Evolutionary conservation across 2,113 vertebrate genomes (phyloP).

Genomic region (Nothocercus nigrocapillus): DNA sequence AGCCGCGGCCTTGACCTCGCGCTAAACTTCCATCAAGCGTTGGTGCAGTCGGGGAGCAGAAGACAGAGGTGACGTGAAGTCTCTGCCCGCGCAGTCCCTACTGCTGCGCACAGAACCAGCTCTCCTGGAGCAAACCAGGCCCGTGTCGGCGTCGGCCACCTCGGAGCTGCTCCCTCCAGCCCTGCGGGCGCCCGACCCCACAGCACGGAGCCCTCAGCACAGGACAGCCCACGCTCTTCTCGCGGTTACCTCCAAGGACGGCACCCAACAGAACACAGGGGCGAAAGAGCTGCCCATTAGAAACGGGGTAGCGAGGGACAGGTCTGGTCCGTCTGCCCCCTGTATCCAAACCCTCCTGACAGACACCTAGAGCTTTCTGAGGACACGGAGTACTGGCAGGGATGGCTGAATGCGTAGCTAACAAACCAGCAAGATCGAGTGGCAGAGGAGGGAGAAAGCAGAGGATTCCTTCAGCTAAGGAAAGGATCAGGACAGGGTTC

Average conservation of each 20-base stretch:
- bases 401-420: rapidly evolving
- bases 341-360: not conserved
- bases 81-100: not conserved
- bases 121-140: too few relatives aligned
- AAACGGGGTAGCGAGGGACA: not conserved
- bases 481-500: not conserved
- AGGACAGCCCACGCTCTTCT: not conserved
- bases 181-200: too few relatives aligned
- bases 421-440: not conserved
- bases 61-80: not conserved
- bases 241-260: not conserved
- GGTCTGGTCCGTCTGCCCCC: rapidly evolving
- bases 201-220: too few relatives aligned
- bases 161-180: too few relatives aligned
- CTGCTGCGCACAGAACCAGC: too few relatives aligned
- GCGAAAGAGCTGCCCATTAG: not conserved
- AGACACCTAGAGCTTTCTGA: rapidly evolving
- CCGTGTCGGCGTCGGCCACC: too few relatives aligned
- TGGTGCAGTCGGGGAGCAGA: rapidly evolving
- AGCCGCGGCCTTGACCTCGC: not conserved
- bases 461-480: not conserved
- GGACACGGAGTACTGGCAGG: rapidly evolving
- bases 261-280: rapidly evolving
- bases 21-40: rapidly evolving
- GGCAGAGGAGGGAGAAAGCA: not conserved